These are phyloP conservation scores for Drosophila subpulchrella DNA, from an alignment of 1,140 invertebrate genomes.

Conservation along the genomic window DNA sequence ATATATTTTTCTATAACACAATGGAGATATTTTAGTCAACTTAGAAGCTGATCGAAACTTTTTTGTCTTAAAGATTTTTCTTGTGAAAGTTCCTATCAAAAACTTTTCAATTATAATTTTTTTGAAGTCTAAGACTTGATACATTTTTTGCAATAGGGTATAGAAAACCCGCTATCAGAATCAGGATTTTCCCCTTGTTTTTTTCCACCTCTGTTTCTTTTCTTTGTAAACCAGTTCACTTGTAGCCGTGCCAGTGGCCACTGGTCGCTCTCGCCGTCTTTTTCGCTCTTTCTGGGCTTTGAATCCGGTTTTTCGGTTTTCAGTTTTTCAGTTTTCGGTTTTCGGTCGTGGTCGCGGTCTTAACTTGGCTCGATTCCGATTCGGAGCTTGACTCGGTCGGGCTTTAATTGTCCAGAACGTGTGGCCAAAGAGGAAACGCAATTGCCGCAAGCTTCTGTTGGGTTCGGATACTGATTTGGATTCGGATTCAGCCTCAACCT, in stretches of 20 bases:
- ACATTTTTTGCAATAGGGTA: constrained; percentile 3
- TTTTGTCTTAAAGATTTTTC: too few species aligned
- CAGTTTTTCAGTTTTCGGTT: constrained; percentile 44
- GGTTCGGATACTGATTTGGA: constrained; percentile 33
- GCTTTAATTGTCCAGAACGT: constrained; percentile 80
- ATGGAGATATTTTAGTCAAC: too few species aligned
- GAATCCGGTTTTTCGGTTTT: constrained; percentile 74
- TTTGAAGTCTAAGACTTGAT: too few species aligned
- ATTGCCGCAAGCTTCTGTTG: constrained; percentile 83
- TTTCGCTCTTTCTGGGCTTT: constrained; percentile 64
- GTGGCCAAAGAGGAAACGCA: constrained; percentile 76
- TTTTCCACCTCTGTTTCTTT: constrained; percentile 45
- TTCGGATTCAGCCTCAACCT: constrained; percentile 9
- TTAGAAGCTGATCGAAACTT: too few species aligned
- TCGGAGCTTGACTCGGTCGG: constrained; percentile 56
- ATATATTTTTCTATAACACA: too few species aligned
- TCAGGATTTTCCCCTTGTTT: background rate
- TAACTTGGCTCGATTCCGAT: constrained; percentile 35
- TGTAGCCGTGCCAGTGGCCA: constrained; percentile 81
- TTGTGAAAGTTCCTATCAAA: too few species aligned
- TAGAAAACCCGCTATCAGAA: background rate
- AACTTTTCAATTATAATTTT: too few species aligned
- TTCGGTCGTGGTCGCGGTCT: constrained; percentile 61
- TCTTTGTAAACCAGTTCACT: constrained; percentile 80
- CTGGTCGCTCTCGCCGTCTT: constrained; percentile 44